Base-by-base conservation (phyloP, 2,113 vertebrate genomes). In the Larimichthys crocea region DNA sequence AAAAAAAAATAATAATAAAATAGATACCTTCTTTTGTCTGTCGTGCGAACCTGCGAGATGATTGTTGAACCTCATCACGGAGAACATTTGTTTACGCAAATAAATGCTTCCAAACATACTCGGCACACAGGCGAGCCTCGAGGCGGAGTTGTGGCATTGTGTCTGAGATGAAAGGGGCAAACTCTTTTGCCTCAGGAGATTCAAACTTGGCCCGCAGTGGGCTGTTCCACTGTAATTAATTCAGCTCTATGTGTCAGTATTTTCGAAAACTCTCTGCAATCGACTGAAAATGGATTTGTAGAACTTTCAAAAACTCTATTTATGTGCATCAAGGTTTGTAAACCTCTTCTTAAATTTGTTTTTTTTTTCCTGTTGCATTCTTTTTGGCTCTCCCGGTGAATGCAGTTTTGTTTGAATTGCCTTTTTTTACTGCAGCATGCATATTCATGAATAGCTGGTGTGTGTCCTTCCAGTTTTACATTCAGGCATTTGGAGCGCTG, bases 141-240 rank as follows among this genome's bases (percentile, higher is more conserved):
- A 89, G 91, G 90, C 79, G 63, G 88, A 89, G 84, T 80, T 59
- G 78, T 91, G 82, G 82, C 87, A 84, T 91, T 90, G 90, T 87
- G 82, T 90, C 75, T 81, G 79, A 91, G 91, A 92, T 91, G 87
- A 94, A 94, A 92, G 79, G 84, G 86, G 84, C 74, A 83, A 88
- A 91, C 74, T 85, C 79, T 82, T 82, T 87, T 63, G 81, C 90
- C 88, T 90, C 77, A 17, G 76, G 89, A 89, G 88, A 90, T 86
- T 88, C 84, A 78, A 79, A 92, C 84, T 86, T 87, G 88, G 88
- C 80, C 89, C 82, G 78, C 76, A 65, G 74, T 90, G 70, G 85
- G 88, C 87, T 86, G 89, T 52, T 91, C 76, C 75, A 55, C 78
- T 82, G 59, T 71, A 84, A 89, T 86, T 82, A 90, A 89, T 93